Percentiles rank a stretch among this genome's conserved stretches.
Evolutionary conservation across 2,797 vertebrate species (phyloP).

Genomic region (Acanthurus leucopareius): DNA sequence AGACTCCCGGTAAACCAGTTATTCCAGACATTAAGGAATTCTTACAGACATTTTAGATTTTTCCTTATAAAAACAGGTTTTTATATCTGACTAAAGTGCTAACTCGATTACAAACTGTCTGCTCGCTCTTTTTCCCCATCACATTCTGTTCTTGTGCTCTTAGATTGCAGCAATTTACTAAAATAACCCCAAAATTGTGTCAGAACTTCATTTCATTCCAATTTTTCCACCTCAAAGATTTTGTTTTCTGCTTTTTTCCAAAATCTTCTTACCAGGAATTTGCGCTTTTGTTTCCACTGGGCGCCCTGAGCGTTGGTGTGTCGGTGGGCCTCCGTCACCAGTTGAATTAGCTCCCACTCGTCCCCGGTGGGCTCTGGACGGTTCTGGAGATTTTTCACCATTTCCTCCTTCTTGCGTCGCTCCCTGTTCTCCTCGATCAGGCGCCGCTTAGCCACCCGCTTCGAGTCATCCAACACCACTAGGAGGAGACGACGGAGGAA

Average conservation of each 20-base stretch:
- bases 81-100: background rate
- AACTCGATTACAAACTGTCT: too few relatives aligned
- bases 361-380: slow-evolving; percentile 93
- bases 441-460: slow-evolving; percentile 96
- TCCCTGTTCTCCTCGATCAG: slow-evolving; percentile 98
- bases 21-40: too few relatives aligned
- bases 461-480: slow-evolving; percentile 98
- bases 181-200: background rate
- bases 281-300: slow-evolving; percentile 99
- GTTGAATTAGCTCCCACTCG: slow-evolving; percentile 97
- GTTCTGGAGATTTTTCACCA: slow-evolving; percentile 94
- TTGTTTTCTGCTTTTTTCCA: too few relatives aligned
- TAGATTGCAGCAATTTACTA: too few relatives aligned
- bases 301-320: slow-evolving; percentile 99
- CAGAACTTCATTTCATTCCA: background rate
- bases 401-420: slow-evolving; percentile 95
- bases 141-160: too few relatives aligned
- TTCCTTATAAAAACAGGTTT: too few relatives aligned
- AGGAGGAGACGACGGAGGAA: background rate
- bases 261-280: slow-evolving; percentile 86
- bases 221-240: background rate
- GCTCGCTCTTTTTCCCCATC: too few relatives aligned
- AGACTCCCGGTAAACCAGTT: too few relatives aligned
- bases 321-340: slow-evolving; percentile 95
- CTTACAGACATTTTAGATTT: too few relatives aligned